phyloP scores from a whole-genome alignment of 2,797 vertebrate species.

The Menidia menidia region DNA sequence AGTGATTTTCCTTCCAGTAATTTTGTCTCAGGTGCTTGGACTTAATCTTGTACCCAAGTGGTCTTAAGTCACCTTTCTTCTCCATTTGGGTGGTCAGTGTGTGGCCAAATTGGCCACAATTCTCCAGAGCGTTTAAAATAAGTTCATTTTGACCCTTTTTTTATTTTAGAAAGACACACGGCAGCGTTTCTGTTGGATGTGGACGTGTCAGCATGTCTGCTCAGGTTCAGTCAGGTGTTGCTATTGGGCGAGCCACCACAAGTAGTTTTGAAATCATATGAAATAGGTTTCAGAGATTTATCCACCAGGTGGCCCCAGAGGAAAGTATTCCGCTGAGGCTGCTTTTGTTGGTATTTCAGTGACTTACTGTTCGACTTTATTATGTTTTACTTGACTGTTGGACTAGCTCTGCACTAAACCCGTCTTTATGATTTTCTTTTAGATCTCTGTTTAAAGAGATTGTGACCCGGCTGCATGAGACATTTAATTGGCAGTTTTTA shows the following conservation, averaged over 20 bases:
- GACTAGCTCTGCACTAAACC: background rate
- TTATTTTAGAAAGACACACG: background rate
- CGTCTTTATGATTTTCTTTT: background rate
- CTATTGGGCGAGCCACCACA: background rate
- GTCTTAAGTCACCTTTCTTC: no score
- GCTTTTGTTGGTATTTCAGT: background rate
- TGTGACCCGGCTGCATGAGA: background rate
- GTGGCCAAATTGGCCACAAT: no score
- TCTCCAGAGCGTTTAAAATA: background rate
- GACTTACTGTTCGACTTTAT: conserved; percentile 10
- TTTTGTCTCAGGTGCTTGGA: no score
- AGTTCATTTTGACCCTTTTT: background rate
- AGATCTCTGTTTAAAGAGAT: background rate
- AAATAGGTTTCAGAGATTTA: background rate
- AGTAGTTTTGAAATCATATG: background rate
- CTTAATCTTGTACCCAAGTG: no score
- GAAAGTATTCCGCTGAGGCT: conserved; percentile 14
- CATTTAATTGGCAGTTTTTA: no score
- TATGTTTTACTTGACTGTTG: background rate
- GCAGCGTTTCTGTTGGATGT: background rate
- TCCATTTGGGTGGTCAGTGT: no score
- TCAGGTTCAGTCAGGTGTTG: background rate
- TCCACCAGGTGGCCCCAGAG: conserved; percentile 66
- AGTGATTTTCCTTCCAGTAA: no score
- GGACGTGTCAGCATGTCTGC: no score